These are phyloP conservation scores for Drosophila incognita DNA, from an alignment of 2,888 invertebrate species.

Conservation along the genomic window DNA sequence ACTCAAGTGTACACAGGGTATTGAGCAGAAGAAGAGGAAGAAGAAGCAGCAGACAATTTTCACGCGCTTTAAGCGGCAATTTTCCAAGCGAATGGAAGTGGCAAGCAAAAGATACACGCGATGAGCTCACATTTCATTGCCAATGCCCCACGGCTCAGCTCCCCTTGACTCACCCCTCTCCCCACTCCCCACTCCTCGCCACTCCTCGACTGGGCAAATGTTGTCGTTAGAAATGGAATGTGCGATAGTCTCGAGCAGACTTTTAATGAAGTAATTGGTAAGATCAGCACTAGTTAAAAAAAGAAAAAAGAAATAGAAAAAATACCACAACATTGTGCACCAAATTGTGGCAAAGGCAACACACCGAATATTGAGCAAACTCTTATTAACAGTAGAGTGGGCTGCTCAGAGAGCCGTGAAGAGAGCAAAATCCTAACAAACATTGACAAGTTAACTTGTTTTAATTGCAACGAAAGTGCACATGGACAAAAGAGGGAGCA, in stretches of 20 bases:
- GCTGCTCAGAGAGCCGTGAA: background rate
- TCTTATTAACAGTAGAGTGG: background rate
- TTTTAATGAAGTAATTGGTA: slow-evolving; percentile 76
- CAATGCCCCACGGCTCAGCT: slow-evolving; percentile 42
- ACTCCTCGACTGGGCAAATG: slow-evolving; percentile 25
- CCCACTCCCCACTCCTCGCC: fast-evolving
- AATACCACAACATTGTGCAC: slow-evolving; percentile 28
- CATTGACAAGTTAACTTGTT: slow-evolving; percentile 49
- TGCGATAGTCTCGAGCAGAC: slow-evolving; percentile 34
- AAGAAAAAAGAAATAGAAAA: background rate
- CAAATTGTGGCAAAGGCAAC: background rate
- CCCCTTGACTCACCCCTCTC: background rate
- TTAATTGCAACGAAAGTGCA: slow-evolving; percentile 67
- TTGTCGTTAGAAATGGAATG: slow-evolving; percentile 28
- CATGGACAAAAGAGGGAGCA: background rate
- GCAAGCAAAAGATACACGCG: slow-evolving; percentile 55
- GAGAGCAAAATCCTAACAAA: slow-evolving; percentile 6
- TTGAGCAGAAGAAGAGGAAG: slow-evolving; percentile 4
- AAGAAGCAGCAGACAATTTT: slow-evolving; percentile 36
- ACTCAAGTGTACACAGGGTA: slow-evolving; percentile 4
- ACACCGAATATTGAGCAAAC: background rate
- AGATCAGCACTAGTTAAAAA: slow-evolving; percentile 58
- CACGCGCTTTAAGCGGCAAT: slow-evolving; percentile 71
- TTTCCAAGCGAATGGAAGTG: slow-evolving; percentile 70
- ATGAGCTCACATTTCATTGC: slow-evolving; percentile 79